Base-by-base conservation (phyloP, 2,113 vertebrate species). In the Hyla sarda region DNA sequence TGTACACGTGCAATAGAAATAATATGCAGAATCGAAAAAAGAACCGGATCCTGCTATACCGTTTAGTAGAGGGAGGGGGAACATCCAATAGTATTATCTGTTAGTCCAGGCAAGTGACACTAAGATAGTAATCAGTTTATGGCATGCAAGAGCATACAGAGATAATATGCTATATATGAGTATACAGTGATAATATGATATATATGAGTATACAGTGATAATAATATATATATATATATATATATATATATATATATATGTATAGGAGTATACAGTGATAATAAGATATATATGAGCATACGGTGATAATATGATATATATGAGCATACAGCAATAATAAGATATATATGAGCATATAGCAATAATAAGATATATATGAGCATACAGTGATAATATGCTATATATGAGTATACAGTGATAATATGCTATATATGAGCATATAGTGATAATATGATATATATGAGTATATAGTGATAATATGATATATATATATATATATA, bases 11-110 rank as follows among this genome's bases (percentile, higher is more conserved):
- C 88, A 89, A 50, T 87, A 88, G 91, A 88, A 90, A 90, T 93
- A 90, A 83, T 93, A 91, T 94, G 93, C 94, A 82, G 67, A 82
- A 82, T 19, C 56, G 47, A 69, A 79, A 79, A 86, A 25, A 45
- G 50, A 94, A 94, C 92, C 28, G 90, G 93, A 93, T 92, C 89
- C 92, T 88, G 69, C 92, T 93, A 92, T 91, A 91, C 92, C 93
- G 88, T 93, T 93, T 91, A 94, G 72, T 91, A 91, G 90, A 80
- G 92, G 92, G 94, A 92, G 92, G 93, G 93, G 94, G 93, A 94
- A 94, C 94, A 94, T 88, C 91, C n/a, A 89, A 92, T 93, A 94
- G 92, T 92, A 94, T 93, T 92, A 94, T 92, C 93, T 88, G 90
- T 90, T 90, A 93, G 92, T 94, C 93, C 91, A 91, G 90, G 92